A percentile compares a stretch with the other conserved stretches of the same genome.
These are phyloP conservation scores for Pedionomus torquatus DNA, from an alignment of 2,113 vertebrate genomes.

Conservation along the genomic window DNA sequence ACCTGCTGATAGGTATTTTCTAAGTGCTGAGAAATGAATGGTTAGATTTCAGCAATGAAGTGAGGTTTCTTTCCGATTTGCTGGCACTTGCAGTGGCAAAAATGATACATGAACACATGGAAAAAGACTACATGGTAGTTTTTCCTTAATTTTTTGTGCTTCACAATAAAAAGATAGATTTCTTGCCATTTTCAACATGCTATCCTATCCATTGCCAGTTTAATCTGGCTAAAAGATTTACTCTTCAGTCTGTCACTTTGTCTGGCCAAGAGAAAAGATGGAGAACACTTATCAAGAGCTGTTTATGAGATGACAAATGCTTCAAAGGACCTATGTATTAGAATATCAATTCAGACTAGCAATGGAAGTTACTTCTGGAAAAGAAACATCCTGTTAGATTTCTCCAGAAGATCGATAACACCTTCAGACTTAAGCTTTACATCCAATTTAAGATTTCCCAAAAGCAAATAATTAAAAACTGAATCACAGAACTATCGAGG, in stretches of 20 bases:
- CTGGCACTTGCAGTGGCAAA: background rate
- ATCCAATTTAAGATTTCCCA: background rate
- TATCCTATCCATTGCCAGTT: background rate
- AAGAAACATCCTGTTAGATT: background rate
- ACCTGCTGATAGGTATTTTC: background rate
- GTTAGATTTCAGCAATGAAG: background rate
- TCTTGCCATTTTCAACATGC: background rate
- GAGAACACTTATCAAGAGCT: background rate
- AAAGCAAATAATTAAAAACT: background rate
- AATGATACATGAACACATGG: background rate
- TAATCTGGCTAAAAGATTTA: background rate
- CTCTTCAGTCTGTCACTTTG: background rate
- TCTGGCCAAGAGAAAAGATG: background rate
- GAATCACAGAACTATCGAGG: background rate
- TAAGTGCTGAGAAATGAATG: background rate
- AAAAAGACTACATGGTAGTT: background rate
- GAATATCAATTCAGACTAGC: background rate
- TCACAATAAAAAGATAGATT: background rate
- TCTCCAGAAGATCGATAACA: background rate
- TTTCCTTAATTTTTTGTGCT: background rate
- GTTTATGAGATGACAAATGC: background rate
- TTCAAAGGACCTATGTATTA: background rate
- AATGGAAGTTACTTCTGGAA: background rate
- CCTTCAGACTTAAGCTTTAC: background rate
- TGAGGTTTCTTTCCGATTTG: background rate